Evolutionary conservation across 2,113 vertebrate genomes (phyloP), one percentile per base, ranked within the genome.

Genomic region (Coptodon rendalli): DNA sequence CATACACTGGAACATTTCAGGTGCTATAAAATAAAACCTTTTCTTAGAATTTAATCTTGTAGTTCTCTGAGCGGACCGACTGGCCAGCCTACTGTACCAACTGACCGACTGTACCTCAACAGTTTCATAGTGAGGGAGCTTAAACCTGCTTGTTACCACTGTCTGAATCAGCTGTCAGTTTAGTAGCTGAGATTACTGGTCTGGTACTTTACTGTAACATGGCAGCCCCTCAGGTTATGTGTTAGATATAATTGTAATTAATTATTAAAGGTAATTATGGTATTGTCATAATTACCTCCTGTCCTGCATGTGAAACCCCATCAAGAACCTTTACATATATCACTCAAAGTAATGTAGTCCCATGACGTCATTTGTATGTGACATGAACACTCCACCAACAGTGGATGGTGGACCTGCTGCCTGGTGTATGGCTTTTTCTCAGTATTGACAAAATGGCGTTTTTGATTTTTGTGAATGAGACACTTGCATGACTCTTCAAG

Each of bases 81-180:
- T 0, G 54, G 2, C 54, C 54, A 16, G 24, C 56, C 56, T 59
- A 17, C 59, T 11, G 59, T 34, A 34, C 29, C 0, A 0, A 6
- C 29, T 63, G 59, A 63, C 59, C 16, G 2, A 63, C 29, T 59
- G 56, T 59, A 59, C 2, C 56, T 63, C 29, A 61, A 63, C 17
- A 63, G 9, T 7, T 34, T 63, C 59, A 63, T 6, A 63, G 59
- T 19, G 59, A 63, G 9, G 59, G 59, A 19, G 59, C 59, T 34
- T 36, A 63, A 63, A 36, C 59, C 11, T 36, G 59, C 9, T 63
- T 1, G 29, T 63, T 34, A 63, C 29, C 16, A 16, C 29, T 63
- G 29, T 63, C 59, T 63, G 29, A 63, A 19, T 34, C 5, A 63
- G 59, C 59, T 63, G 5, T 63, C 29, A 19, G 29, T 61, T 61